Base-by-base conservation (phyloP, 2,888 invertebrate species). In the Mermis nigrescens region DNA sequence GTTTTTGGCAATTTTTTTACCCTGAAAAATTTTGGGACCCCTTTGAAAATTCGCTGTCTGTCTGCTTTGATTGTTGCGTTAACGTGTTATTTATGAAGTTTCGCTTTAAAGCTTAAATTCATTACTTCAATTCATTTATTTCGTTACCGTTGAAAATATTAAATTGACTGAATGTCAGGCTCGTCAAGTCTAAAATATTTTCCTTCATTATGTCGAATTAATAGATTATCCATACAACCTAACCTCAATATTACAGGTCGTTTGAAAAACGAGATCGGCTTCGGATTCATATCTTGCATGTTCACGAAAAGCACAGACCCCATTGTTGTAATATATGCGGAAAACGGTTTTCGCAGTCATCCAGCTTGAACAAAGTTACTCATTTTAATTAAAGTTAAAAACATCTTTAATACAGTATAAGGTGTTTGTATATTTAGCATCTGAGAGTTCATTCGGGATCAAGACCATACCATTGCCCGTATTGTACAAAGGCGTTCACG, bases 181-280 rank as follows among this genome's bases (percentile, higher is more conserved):
- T n/a, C n/a, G n/a, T n/a, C n/a, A n/a, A n/a, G n/a, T n/a, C n/a
- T n/a, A n/a, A n/a, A n/a, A n/a, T n/a, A n/a, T n/a, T n/a, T n/a
- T n/a, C n/a, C n/a, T n/a, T n/a, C n/a, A n/a, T n/a, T n/a, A n/a
- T n/a, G n/a, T n/a, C n/a, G n/a, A n/a, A n/a, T n/a, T n/a, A n/a
- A n/a, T n/a, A n/a, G n/a, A n/a, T n/a, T n/a, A n/a, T n/a, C n/a
- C n/a, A n/a, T n/a, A n/a, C n/a, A n/a, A n/a, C n/a, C n/a, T n/a
- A n/a, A n/a, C n/a, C n/a, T n/a, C n/a, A n/a, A n/a, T n/a, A n/a
- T 62, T 65, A 0, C 65, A 77, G 78, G 64, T 78, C 78, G 2
- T 78, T 78, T 66, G 78, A 78, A 68, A 78, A 78, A 67, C 66
- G 77, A 58, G 78, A 78, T 65, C 70, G 78, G 29, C 69, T 78